A percentile compares a stretch with the other conserved stretches of the same genome.
phyloP scores from a whole-genome alignment of 2,888 invertebrate species.

The Agriopis leucophaearia region DNA sequence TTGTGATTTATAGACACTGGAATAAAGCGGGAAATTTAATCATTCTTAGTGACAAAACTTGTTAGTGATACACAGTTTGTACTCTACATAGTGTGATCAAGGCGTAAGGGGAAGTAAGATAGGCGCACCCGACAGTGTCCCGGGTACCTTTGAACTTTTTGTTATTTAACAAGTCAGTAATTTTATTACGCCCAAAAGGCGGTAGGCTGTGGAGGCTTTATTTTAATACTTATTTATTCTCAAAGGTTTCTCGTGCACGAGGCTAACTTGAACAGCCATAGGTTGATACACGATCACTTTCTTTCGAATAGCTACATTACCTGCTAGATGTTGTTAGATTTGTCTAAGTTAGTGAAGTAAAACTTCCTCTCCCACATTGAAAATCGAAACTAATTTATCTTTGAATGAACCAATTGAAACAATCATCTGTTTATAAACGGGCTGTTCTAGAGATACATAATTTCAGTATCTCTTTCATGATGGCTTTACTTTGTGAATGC shows the following conservation, averaged over 20 bases:
- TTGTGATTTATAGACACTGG: too few relatives aligned
- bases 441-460: not conserved
- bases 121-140: constrained; percentile 20
- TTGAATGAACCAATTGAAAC: not conserved
- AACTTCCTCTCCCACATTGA: too few relatives aligned
- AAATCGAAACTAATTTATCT: not conserved
- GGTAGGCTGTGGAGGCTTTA: constrained; percentile 20
- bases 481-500: not conserved
- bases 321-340: too few relatives aligned
- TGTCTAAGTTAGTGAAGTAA: too few relatives aligned
- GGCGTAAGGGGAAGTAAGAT: constrained; percentile 2
- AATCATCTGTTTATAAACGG: not conserved
- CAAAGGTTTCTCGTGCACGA: too few relatives aligned
- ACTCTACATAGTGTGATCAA: not conserved
- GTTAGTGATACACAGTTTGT: not conserved
- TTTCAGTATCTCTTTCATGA: constrained; percentile 6
- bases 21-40: too few relatives aligned
- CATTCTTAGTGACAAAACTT: too few relatives aligned
- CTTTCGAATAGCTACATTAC: too few relatives aligned
- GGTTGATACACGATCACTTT: too few relatives aligned
- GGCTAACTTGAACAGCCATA: too few relatives aligned
- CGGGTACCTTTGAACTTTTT: constrained; percentile 37
- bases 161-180: constrained; percentile 37
- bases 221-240: constrained; percentile 27
- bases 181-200: constrained; percentile 31